Conservation (phyloP, 2,113 vertebrate species). For the Trinectes maculatus region DNA sequence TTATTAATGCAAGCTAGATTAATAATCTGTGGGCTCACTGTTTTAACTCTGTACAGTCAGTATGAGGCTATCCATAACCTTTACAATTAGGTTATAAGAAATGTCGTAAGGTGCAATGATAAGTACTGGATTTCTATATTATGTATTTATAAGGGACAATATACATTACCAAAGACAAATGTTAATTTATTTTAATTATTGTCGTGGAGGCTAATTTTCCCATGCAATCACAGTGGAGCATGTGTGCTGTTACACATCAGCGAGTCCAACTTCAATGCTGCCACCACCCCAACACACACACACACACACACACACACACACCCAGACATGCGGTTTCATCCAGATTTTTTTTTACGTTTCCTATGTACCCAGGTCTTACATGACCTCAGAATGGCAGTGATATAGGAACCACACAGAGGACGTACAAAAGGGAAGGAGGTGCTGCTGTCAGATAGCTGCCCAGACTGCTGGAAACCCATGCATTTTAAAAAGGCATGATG, state of each 20-base stretch:
- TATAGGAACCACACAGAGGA: background rate
- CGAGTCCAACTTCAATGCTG: conserved; percentile 48
- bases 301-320: background rate
- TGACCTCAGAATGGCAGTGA: conserved; percentile 1
- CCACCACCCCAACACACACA: conserved; percentile 15
- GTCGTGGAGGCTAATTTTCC: no score
- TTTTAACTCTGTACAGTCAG: background rate
- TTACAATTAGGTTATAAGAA: no score
- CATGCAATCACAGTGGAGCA: conserved; percentile 24
- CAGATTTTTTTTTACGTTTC: background rate
- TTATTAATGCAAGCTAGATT: conserved; percentile 21
- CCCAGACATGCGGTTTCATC: conserved; percentile 17
- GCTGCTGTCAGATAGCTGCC: background rate
- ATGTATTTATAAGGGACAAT: background rate
- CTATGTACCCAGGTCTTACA: background rate
- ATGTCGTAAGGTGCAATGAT: background rate
- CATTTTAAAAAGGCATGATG: background rate
- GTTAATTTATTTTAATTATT: background rate
- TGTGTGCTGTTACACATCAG: conserved; percentile 53
- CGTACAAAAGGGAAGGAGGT: background rate
- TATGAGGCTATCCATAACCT: background rate
- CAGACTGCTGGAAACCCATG: background rate
- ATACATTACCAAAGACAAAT: background rate
- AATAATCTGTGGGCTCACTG: background rate
- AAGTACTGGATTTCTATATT: background rate